Evolutionary conservation across 2,113 vertebrate genomes (phyloP), one percentile per base, ranked within the genome.

Genomic region (Lepisosteus oculatus): DNA sequence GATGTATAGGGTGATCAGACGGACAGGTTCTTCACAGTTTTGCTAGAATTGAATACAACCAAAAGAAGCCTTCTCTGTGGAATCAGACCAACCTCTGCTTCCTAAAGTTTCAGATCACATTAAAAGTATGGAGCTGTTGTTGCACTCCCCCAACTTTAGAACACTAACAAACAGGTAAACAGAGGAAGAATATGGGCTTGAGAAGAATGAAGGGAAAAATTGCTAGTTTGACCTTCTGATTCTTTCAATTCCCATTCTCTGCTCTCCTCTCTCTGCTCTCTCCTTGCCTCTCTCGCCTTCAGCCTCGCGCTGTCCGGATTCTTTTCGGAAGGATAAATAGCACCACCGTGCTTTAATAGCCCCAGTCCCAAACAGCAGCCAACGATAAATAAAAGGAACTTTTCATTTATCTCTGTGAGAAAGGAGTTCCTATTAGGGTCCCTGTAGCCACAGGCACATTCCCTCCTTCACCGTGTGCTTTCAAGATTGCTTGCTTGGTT

Each of bases 401-500:
- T 92, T 92, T 85, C 91, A 92, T 93, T 92, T 93, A 92, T 91
- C 91, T 91, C 83, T 79, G 79, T 81, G 86, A 91, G 88, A 90
- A 92, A 91, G 85, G 90, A 87, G 86, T 91, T 92, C 88, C 88
- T 92, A 91, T 91, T 91, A 92, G 87, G 88, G 84, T 86, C 85
- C 85, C 87, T 68, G 76, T 91, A 83, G 91, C 93, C 90, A 81
- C 80, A 44, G 91, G 92, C 87, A 81, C 85, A 84, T 89, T 89
- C 83, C 85, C 91, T 89, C 87, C 88, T 89, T 89, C 88, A 83
- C 84, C 79, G 85, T 81, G 76, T 83, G 85, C 86, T 92, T 92
- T 90, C 86, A 85, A 92, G 90, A 93, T 93, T 92, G 91, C 87
- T 86, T 91, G 90, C 89, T 91, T 89, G 86, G 89, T 92, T 92